Percentiles rank a stretch among this genome's conserved stretches.
These are phyloP conservation scores for Lutjanus erythropterus DNA, from an alignment of 2,113 vertebrate genomes.

Conservation along the genomic window DNA sequence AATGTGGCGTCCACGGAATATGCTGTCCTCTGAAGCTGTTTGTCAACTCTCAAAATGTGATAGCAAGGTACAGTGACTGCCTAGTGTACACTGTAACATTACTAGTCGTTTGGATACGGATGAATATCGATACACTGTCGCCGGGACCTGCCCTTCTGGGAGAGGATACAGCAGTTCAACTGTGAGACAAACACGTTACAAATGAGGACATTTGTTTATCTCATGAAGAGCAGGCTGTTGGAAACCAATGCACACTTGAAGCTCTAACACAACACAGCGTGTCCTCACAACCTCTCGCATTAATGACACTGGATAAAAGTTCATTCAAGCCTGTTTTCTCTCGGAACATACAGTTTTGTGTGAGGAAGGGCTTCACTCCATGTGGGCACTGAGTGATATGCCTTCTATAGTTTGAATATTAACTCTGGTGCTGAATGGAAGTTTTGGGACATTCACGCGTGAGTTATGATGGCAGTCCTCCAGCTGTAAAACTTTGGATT, in stretches of 20 bases:
- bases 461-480: constrained; percentile 54
- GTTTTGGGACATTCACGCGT: constrained; percentile 47
- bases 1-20: constrained; percentile 46
- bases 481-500: constrained; percentile 60
- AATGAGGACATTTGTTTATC: constrained; percentile 51
- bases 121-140: constrained; percentile 33
- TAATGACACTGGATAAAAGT: constrained; percentile 76
- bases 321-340: constrained; percentile 28
- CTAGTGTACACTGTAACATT: constrained; percentile 25
- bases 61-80: constrained; percentile 24
- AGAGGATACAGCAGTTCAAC: constrained; percentile 43
- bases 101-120: constrained; percentile 26
- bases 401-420: constrained; percentile 30
- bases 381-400: constrained; percentile 14
- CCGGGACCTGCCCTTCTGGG: constrained; percentile 44
- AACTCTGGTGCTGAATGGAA: constrained; percentile 62
- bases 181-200: constrained; percentile 29
- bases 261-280: constrained; percentile 43
- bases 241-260: constrained; percentile 47
- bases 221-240: no score
- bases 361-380: constrained; percentile 14
- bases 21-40: constrained; percentile 33
- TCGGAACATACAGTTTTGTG: not conserved
- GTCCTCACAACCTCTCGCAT: constrained; percentile 47
- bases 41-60: constrained; percentile 37